These are phyloP conservation scores for Tetrao urogallus DNA, from an alignment of 2,113 vertebrate genomes.

Conservation along the genomic window DNA sequence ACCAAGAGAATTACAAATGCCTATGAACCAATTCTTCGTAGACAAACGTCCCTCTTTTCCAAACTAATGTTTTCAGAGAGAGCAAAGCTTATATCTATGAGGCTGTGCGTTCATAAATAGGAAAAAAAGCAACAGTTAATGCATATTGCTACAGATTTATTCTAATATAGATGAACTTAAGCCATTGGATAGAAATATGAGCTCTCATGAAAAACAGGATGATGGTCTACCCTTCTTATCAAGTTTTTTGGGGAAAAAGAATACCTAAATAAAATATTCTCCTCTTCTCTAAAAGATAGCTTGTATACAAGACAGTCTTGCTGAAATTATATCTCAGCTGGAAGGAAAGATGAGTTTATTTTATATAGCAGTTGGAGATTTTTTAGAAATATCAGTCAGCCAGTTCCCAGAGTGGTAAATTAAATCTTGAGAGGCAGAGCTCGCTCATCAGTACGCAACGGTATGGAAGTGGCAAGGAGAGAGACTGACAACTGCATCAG, in stretches of 20 bases:
- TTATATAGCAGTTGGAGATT: conserved; percentile 42
- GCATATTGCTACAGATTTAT: neutral
- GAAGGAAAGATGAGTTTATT: conserved; percentile 60
- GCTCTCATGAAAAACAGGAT: neutral
- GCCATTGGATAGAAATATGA: neutral
- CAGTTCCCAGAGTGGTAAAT: conserved; percentile 69
- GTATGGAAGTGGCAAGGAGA: conserved; percentile 28
- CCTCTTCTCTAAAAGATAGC: neutral
- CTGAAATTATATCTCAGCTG: conserved; percentile 45
- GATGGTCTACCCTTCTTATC: neutral
- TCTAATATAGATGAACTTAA: neutral
- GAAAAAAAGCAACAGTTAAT: neutral
- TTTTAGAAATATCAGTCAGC: conserved; percentile 51
- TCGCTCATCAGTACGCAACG: conserved; percentile 5
- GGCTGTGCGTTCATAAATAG: neutral
- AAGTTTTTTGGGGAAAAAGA: neutral
- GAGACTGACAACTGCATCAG: conserved; percentile 22
- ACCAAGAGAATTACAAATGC: neutral
- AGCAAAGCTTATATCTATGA: neutral
- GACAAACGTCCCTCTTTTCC: neutral
- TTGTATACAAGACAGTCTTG: conserved; percentile 21
- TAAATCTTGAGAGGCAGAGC: conserved; percentile 55
- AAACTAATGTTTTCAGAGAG: neutral
- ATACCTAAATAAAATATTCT: neutral
- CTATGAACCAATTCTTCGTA: neutral